Conservation (phyloP, 2,888 invertebrate genomes). For the Arenicola marina region DNA sequence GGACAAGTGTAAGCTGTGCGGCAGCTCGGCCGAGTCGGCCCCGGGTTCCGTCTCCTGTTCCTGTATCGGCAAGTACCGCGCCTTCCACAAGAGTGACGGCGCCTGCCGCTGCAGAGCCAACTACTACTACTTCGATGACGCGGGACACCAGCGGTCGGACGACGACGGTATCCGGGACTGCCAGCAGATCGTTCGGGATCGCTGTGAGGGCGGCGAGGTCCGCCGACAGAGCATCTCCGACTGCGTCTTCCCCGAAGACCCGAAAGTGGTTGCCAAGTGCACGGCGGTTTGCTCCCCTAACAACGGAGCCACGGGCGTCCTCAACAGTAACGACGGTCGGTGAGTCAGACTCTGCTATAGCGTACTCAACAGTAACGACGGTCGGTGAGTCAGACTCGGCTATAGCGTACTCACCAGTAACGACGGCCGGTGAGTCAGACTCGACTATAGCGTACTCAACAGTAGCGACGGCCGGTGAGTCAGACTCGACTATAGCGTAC, state of each 20-base stretch:
- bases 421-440: no score
- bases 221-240: constrained; percentile 35
- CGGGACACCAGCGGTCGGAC: constrained; percentile 28
- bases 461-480: no score
- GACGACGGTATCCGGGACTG: constrained; percentile 39
- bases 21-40: constrained; percentile 41
- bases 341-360: no score
- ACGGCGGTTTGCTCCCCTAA: neutral
- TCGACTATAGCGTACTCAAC: no score
- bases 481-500: no score
- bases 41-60: constrained; percentile 42
- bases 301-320: constrained; percentile 30
- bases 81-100: constrained; percentile 47
- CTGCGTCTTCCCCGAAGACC: constrained; percentile 30
- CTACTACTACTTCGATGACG: constrained; percentile 51
- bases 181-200: constrained; percentile 44
- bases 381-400: no score
- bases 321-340: no score
- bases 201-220: constrained; percentile 41
- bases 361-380: no score
- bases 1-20: constrained; percentile 48
- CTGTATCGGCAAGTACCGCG: constrained; percentile 49
- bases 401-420: no score
- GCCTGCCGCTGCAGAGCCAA: constrained; percentile 48
- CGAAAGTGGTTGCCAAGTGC: constrained; percentile 31